Evolutionary conservation across 2,888 invertebrate species (phyloP).

Genomic region (Latrodectus hesperus): DNA sequence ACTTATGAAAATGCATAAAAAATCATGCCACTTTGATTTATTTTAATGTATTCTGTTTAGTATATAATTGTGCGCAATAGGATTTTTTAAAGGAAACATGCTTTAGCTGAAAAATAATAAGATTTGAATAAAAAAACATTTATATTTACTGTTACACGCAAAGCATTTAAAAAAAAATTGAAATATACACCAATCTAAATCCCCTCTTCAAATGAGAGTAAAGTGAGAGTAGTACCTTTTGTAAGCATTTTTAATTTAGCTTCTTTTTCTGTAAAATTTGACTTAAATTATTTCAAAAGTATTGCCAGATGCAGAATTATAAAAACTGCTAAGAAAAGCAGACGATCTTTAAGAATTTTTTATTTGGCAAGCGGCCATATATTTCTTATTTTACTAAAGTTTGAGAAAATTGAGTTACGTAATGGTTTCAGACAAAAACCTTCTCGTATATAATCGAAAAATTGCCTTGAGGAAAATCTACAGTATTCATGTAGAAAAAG

Average conservation of each 20-base stretch:
- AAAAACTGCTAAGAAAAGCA: conserved; percentile 29
- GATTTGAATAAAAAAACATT: too few relatives aligned
- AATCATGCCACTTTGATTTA: too few relatives aligned
- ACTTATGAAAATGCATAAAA: too few relatives aligned
- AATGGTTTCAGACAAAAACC: conserved; percentile 52
- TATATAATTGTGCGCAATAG: too few relatives aligned
- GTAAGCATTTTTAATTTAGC: conserved; percentile 57
- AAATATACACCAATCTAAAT: too few relatives aligned
- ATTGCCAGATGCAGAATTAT: conserved; percentile 51
- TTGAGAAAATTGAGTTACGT: conserved; percentile 60
- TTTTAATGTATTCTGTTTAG: too few relatives aligned
- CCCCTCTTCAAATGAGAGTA: too few relatives aligned
- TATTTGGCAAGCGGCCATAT: conserved; percentile 46
- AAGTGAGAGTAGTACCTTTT: too few relatives aligned
- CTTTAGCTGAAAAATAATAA: too few relatives aligned
- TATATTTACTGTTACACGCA: too few relatives aligned
- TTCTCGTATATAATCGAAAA: conserved; percentile 47
- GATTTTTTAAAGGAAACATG: too few relatives aligned
- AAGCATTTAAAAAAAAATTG: too few relatives aligned
- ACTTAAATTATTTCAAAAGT: conserved; percentile 27
- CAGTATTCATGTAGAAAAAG: conserved; percentile 31
- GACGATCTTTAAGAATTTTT: neutral
- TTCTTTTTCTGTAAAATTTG: conserved; percentile 31
- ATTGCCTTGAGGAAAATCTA: conserved; percentile 30
- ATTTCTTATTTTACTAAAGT: conserved; percentile 33